A percentile compares a stretch with the other conserved stretches of the same genome.
phyloP scores from a whole-genome alignment of 2,113 vertebrate genomes.

The Salvator merianae region DNA sequence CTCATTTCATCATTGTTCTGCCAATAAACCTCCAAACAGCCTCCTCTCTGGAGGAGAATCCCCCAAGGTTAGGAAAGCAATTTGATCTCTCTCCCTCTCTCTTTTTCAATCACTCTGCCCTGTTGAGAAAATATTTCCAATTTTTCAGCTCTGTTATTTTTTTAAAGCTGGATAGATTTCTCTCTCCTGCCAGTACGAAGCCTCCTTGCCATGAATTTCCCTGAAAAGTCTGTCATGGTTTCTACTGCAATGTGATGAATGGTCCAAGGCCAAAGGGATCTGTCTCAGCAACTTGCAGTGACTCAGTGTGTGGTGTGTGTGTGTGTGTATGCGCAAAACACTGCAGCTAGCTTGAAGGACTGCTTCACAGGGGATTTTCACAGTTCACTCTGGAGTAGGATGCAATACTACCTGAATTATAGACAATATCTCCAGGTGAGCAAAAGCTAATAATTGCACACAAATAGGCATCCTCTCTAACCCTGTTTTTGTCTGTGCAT shows the following conservation, averaged over 20 bases:
- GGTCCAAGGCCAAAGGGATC: constrained; percentile 45
- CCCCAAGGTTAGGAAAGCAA: constrained; percentile 41
- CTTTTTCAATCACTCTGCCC: constrained; percentile 45
- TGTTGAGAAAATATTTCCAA: constrained; percentile 54
- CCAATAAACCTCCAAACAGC: constrained; percentile 29
- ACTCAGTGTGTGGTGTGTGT: not conserved
- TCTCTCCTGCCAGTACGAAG: constrained; percentile 47
- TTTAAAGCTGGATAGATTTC: constrained; percentile 29
- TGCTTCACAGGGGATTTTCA: constrained; percentile 34
- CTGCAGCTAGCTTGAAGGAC: not conserved
- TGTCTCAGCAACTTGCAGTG: not conserved
- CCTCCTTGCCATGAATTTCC: constrained; percentile 52
- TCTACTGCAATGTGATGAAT: constrained; percentile 52
- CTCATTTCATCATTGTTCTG: constrained; percentile 54
- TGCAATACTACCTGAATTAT: no score
- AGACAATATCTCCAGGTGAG: no score
- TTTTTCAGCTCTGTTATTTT: constrained; percentile 61
- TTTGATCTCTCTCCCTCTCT: constrained; percentile 47
- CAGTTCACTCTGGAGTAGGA: no score
- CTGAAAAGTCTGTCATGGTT: constrained; percentile 39
- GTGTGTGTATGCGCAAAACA: not conserved
- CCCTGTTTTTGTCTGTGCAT: no score
- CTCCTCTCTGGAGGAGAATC: constrained; percentile 35
- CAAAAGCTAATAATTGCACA: no score
- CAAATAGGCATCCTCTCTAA: no score